These are phyloP conservation scores for Heteropelma amictum DNA, from an alignment of 2,888 invertebrate genomes.

Conservation along the genomic window DNA sequence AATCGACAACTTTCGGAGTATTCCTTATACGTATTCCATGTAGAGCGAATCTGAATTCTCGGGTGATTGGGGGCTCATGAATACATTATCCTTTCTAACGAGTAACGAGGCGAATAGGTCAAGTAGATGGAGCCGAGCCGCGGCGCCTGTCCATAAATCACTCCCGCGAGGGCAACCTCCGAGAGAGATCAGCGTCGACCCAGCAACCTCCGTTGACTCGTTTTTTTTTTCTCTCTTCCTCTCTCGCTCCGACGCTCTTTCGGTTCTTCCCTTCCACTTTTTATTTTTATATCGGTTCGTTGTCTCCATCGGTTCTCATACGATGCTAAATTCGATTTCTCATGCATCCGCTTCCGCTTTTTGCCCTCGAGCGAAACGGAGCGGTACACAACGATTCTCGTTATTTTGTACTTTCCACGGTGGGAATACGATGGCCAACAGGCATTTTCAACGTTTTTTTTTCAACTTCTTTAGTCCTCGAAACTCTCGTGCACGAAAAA, in stretches of 20 bases:
- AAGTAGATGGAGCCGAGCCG: constrained; percentile 70
- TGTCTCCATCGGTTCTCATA: constrained; percentile 26
- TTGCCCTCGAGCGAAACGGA: constrained; percentile 47
- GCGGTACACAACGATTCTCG: constrained; percentile 13
- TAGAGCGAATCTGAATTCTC: constrained; percentile 36
- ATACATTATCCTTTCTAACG: constrained; percentile 71
- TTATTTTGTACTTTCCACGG: constrained; percentile 60
- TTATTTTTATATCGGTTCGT: constrained; percentile 38
- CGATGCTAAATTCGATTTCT: constrained; percentile 55
- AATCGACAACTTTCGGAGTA: constrained; percentile 25
- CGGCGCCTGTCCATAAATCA: constrained; percentile 72
- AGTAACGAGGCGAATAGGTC: constrained; percentile 74
- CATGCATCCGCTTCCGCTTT: constrained; percentile 71
- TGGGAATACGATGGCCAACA: constrained; percentile 60
- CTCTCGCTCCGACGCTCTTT: constrained; percentile 32
- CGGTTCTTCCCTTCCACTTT: too few species aligned
- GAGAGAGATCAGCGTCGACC: constrained; percentile 65
- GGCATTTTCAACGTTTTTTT: too few species aligned
- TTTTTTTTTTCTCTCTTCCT: neutral
- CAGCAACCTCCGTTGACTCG: constrained; percentile 53
- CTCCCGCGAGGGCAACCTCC: constrained; percentile 64
- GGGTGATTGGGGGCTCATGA: constrained; percentile 67
- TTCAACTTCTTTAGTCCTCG: too few species aligned
- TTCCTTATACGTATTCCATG: constrained; percentile 14
- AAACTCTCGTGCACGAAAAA: too few species aligned